Percentiles rank a stretch among this genome's conserved stretches.
phyloP scores from a whole-genome alignment of 2,888 invertebrate species.

The Dynastes maya region DNA sequence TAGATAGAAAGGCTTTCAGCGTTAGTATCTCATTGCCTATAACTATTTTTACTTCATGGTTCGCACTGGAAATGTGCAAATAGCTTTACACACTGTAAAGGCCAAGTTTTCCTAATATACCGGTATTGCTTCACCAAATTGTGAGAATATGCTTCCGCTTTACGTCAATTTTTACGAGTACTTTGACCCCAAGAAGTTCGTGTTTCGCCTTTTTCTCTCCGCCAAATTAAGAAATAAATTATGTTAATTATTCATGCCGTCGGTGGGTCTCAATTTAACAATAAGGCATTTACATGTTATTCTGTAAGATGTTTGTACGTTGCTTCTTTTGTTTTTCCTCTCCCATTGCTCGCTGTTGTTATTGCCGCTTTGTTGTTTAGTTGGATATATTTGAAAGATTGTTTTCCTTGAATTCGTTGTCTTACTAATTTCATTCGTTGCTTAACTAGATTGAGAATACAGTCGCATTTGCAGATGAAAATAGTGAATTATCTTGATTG shows the following conservation, averaged over 20 bases:
- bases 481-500: constrained; percentile 1
- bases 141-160: neutral
- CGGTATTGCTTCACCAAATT: too few species aligned
- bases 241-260: constrained; percentile 14
- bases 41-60: too few species aligned
- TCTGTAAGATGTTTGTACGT: constrained; percentile 3
- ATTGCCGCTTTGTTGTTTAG: too few species aligned
- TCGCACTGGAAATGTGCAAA: too few species aligned
- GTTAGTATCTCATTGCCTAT: too few species aligned
- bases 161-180: constrained; percentile 19
- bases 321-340: neutral
- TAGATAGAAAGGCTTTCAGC: too few species aligned
- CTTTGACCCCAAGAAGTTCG: constrained; percentile 22
- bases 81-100: too few species aligned
- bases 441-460: constrained; percentile 27
- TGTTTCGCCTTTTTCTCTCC: constrained; percentile 16
- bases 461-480: constrained; percentile 15
- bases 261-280: constrained; percentile 10
- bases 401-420: neutral
- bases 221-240: constrained; percentile 33
- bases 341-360: neutral
- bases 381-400: neutral
- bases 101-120: too few species aligned
- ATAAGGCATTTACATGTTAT: constrained; percentile 35
- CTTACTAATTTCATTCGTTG: neutral